phyloP scores from a whole-genome alignment of 1,140 invertebrate species.

The Aphaenogaster floridana region DNA sequence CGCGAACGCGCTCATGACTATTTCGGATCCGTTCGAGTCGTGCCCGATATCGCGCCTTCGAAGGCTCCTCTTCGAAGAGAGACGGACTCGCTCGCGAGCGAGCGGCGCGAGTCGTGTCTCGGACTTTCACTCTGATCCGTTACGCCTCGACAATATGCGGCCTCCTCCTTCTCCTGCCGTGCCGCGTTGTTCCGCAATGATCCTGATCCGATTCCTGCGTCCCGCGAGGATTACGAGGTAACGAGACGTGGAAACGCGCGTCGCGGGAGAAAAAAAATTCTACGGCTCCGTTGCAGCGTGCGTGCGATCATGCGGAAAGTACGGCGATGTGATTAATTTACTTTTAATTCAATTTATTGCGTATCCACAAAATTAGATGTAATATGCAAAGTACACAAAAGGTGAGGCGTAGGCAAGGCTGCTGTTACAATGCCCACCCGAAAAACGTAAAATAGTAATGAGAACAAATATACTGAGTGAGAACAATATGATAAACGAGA shows the following conservation, averaged over 20 bases:
- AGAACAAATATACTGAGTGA: too few species aligned
- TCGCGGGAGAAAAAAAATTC: neutral
- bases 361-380: too few species aligned
- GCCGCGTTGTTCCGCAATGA: slow-evolving; percentile 50
- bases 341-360: too few species aligned
- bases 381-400: too few species aligned
- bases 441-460: too few species aligned
- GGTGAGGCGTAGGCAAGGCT: too few species aligned
- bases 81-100: slow-evolving; percentile 63
- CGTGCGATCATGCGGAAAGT: neutral
- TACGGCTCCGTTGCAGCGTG: neutral
- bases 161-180: neutral
- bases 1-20: slow-evolving; percentile 69
- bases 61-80: slow-evolving; percentile 77
- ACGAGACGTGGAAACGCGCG: slow-evolving; percentile 65
- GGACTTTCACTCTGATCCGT: slow-evolving; percentile 81
- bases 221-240: slow-evolving; percentile 64
- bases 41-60: slow-evolving; percentile 60
- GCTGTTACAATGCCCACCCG: too few species aligned
- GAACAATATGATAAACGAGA: too few species aligned
- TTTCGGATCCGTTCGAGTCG: slow-evolving; percentile 73
- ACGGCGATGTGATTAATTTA: neutral
- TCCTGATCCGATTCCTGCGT: slow-evolving; percentile 70
- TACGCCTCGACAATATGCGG: slow-evolving; percentile 76
- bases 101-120: slow-evolving; percentile 75